phyloP scores from a whole-genome alignment of 2,113 vertebrate genomes.

The Ascaphus truei region DNA sequence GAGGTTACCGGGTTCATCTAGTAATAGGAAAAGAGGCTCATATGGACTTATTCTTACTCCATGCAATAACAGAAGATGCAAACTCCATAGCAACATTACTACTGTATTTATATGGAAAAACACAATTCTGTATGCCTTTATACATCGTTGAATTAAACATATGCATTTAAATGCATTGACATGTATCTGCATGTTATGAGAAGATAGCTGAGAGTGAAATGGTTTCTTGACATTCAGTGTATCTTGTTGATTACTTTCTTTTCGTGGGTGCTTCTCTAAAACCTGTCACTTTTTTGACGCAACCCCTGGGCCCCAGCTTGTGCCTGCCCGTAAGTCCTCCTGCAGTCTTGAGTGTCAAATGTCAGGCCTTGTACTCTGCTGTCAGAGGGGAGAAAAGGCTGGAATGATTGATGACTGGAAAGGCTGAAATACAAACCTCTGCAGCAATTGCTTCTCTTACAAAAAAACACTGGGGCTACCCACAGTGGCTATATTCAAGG shows the following conservation, averaged over 20 bases:
- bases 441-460: constrained; percentile 95
- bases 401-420: constrained; percentile 98
- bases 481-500: constrained; percentile 82
- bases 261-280: constrained; percentile 40
- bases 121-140: neutral
- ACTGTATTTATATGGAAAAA: constrained; percentile 12
- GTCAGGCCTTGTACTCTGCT: constrained; percentile 99
- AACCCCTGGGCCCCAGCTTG: constrained; percentile 78
- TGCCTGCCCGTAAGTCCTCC: constrained; percentile 73
- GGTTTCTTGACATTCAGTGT: constrained; percentile 45
- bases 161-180: constrained; percentile 9
- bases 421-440: constrained; percentile 97
- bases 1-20: constrained; percentile 17
- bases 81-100: constrained; percentile 16
- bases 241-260: constrained; percentile 26
- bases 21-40: constrained; percentile 6
- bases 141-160: constrained; percentile 3
- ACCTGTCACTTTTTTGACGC: constrained; percentile 44
- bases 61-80: constrained; percentile 12
- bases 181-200: constrained; percentile 25
- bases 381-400: constrained; percentile 97
- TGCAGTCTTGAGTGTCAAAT: constrained; percentile 95
- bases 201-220: constrained; percentile 31
- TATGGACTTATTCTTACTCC: constrained; percentile 18
- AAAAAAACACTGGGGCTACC: constrained; percentile 83